Evolutionary conservation across 2,797 vertebrate genomes (phyloP), one percentile per base, ranked within the genome.

Genomic region (Xenops minutus): DNA sequence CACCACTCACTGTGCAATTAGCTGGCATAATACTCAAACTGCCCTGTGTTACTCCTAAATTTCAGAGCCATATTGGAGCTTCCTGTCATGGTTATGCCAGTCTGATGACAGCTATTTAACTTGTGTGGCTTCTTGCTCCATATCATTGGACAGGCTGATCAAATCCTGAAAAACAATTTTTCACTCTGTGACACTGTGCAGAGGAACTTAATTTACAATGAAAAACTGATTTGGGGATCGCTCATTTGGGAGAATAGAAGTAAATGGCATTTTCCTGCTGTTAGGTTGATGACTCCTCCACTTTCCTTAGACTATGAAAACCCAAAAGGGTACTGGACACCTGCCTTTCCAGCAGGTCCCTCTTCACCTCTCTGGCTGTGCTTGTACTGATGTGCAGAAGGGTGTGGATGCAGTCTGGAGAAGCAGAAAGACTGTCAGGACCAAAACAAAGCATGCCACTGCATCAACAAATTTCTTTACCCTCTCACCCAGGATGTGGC

Each of bases 371-470:
- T 49, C 77, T 43, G 14, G 6, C 49, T 84, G 23, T 30, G 29
- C 26, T 62, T 36, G 30, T 36, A 15, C 10, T 3, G 3, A 23
- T 9, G 22, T 9, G 9, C 0, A 0, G 12, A 26, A 1, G 3
- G 37, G 7, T 23, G 17, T 1, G 0, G 64, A 12, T 32, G 61
- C 0, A 0, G 14, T 0, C 0, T 22, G 21, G 41, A 52, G 32
- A 67, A 71, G 49, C 72, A 75, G 72, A 49, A 61, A 37, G 44
- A 49, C 17, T 59, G 27, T 43, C 34, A 59, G 66, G 16, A 39
- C 29, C 23, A 74, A 62, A 67, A 3, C 3, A 30, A 72, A 44
- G 58, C 20, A 26, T 6, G 8, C 14, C 7, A 6, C 30, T 44
- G n/a, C 6, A 9, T 82, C 58, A 74, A 71, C 54, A 44, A 0